phyloP scores from a whole-genome alignment of 2,113 vertebrate genomes.

The Myrmophylax atrothorax region DNA sequence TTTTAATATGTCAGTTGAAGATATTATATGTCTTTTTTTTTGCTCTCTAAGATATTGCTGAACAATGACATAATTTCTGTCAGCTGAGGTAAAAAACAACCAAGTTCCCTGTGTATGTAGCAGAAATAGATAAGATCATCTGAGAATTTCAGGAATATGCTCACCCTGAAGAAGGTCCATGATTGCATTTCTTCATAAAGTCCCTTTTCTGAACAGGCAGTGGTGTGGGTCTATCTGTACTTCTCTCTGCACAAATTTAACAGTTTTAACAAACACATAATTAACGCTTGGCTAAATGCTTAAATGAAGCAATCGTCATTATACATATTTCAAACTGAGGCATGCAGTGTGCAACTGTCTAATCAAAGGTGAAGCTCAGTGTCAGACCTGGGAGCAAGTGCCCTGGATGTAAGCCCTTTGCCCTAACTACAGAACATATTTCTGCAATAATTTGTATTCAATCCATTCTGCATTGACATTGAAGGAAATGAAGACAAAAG shows the following conservation, averaged over 20 bases:
- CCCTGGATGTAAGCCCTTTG: not conserved
- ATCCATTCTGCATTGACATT: not conserved
- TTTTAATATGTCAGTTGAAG: not conserved
- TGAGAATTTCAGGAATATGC: not conserved
- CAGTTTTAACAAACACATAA: not conserved
- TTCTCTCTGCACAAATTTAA: not conserved
- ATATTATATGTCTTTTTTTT: not conserved
- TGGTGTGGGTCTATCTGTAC: not conserved
- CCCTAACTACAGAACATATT: not conserved
- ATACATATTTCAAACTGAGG: not conserved
- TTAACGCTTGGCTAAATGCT: not conserved
- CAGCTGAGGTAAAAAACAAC: not conserved
- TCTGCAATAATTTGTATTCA: slow-evolving; percentile 42
- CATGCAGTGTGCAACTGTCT: not conserved
- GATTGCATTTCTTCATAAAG: not conserved
- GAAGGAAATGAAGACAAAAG: not conserved
- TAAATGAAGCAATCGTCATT: not conserved
- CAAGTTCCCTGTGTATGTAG: not conserved
- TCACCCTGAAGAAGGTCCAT: not conserved
- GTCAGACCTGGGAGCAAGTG: not conserved
- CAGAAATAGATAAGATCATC: not conserved
- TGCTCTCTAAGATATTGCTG: not conserved
- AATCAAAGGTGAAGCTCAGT: not conserved
- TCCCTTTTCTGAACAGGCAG: not conserved
- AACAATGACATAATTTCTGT: not conserved